Evolutionary conservation across 2,113 vertebrate species (phyloP).

Genomic region (Pantherophis guttatus): DNA sequence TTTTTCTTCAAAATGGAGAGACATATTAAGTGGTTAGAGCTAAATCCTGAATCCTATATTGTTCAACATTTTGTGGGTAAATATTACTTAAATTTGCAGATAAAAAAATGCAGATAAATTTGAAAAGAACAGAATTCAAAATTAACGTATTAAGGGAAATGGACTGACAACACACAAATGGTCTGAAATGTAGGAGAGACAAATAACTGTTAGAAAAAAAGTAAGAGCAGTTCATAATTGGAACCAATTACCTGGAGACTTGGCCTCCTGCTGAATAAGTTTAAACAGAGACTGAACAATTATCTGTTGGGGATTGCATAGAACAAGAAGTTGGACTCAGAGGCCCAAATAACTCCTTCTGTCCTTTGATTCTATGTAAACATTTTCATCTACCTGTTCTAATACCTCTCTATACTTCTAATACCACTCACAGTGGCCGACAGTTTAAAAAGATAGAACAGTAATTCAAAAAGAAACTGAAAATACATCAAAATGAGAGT

Average conservation of each 20-base stretch:
- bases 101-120: not conserved
- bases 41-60: not conserved
- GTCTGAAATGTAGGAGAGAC: not conserved
- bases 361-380: not conserved
- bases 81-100: not conserved
- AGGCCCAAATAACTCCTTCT: not conserved
- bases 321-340: not conserved
- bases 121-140: not conserved
- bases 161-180: not conserved
- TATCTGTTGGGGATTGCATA: not conserved
- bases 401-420: not conserved
- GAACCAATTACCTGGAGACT: not conserved
- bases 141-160: not conserved
- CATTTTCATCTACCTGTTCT: not conserved
- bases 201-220: not conserved
- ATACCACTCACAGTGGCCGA: not conserved
- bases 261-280: not conserved
- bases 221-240: not conserved
- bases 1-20: not conserved
- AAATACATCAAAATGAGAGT: not conserved
- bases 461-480: not conserved
- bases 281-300: not conserved
- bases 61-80: not conserved
- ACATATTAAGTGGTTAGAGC: not conserved
- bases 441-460: not conserved